Conservation (phyloP, 2,113 vertebrate species). For the Oncorhynchus clarkii region DNA sequence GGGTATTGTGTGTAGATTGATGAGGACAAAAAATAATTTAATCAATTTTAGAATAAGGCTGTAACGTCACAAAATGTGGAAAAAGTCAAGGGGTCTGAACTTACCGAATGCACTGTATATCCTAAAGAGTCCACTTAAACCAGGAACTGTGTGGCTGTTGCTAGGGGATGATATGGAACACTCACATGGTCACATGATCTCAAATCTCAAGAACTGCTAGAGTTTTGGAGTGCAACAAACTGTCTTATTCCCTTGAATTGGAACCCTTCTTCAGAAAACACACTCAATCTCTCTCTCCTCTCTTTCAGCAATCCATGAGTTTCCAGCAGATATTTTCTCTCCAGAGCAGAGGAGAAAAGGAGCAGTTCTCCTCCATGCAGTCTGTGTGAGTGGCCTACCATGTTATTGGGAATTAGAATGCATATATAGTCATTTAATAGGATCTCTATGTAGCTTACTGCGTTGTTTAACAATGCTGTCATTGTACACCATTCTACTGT, state of each 20-base stretch:
- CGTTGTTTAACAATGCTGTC: background rate
- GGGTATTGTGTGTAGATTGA: too few species aligned
- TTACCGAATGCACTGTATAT: too few species aligned
- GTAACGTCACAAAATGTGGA: too few species aligned
- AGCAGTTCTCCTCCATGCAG: slow-evolving; percentile 72
- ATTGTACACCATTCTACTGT: background rate
- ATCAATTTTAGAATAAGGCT: too few species aligned
- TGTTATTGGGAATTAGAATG: background rate
- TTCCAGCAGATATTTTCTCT: slow-evolving; percentile 76
- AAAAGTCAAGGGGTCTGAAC: too few species aligned
- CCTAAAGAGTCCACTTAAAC: background rate
- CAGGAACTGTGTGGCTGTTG: background rate
- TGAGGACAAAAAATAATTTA: too few species aligned
- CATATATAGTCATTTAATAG: background rate
- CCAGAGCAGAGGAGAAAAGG: slow-evolving; percentile 70
- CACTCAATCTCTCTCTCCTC: background rate
- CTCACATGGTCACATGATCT: background rate
- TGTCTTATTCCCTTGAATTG: background rate
- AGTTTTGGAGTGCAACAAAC: too few species aligned
- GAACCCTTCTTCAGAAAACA: background rate
- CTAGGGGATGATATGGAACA: background rate
- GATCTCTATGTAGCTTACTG: background rate
- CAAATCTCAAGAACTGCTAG: too few species aligned
- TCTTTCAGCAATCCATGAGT: slow-evolving; percentile 70
- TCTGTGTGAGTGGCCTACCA: slow-evolving; percentile 71